Conservation (phyloP, 2,888 invertebrate species). For the Eupithecia abbreviata region DNA sequence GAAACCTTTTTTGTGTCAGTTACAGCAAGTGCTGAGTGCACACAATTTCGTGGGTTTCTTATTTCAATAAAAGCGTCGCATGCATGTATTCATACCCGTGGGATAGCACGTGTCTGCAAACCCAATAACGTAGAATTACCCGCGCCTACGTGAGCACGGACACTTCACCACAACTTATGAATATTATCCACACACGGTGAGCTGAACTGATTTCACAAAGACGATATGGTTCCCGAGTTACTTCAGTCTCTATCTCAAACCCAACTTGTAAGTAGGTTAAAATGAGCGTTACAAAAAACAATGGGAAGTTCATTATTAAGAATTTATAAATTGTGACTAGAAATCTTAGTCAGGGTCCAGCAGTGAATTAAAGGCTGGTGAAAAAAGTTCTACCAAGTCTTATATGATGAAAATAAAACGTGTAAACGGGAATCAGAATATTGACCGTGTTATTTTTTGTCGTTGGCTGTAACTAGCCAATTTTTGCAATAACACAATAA, state of each 20-base stretch:
- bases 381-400: not conserved
- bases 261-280: not conserved
- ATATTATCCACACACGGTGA: constrained; percentile 48
- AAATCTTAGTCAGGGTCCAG: not conserved
- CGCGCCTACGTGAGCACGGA: constrained; percentile 51
- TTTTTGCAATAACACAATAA: not conserved
- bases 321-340: not conserved
- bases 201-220: constrained; percentile 29
- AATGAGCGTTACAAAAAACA: not conserved
- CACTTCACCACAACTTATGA: constrained; percentile 52
- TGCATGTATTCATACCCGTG: constrained; percentile 62
- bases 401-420: not conserved
- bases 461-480: not conserved
- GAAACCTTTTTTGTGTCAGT: not conserved
- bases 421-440: not conserved
- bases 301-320: not conserved
- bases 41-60: constrained; percentile 34
- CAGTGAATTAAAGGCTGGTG: not conserved
- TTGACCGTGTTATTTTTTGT: not conserved
- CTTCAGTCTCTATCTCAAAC: not conserved
- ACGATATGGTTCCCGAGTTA: not conserved
- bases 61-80: constrained; percentile 50
- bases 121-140: constrained; percentile 64
- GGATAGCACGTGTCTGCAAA: constrained; percentile 60
- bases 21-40: constrained; percentile 16